Percentiles rank a stretch among this genome's conserved stretches.
Evolutionary conservation across 2,888 invertebrate genomes (phyloP).

Genomic region (Sycophila texana): DNA sequence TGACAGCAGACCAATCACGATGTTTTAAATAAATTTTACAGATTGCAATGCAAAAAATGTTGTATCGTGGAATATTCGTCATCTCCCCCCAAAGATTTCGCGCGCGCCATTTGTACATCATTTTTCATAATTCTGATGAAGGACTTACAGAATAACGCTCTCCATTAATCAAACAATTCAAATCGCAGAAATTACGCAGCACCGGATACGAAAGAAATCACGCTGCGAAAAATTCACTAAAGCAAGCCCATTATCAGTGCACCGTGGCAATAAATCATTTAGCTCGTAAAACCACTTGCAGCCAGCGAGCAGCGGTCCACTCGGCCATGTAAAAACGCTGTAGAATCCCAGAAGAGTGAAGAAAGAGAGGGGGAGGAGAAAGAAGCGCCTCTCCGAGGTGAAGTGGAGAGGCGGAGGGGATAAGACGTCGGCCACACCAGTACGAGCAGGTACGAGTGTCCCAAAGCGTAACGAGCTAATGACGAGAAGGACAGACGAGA

Average conservation of each 20-base stretch:
- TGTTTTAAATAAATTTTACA: too few relatives aligned
- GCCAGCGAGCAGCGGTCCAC: background rate
- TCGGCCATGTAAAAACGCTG: conserved; percentile 26
- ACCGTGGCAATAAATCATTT: conserved; percentile 26
- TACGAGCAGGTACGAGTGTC: conserved; percentile 7
- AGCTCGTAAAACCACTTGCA: conserved; percentile 24
- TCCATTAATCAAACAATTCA: too few relatives aligned
- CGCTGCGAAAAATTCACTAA: conserved; percentile 32
- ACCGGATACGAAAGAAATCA: background rate
- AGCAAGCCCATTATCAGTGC: conserved; percentile 11
- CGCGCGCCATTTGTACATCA: background rate
- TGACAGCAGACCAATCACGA: too few relatives aligned
- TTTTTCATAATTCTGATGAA: background rate
- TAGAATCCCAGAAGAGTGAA: background rate
- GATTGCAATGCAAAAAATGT: too few relatives aligned
- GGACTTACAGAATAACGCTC: too few relatives aligned
- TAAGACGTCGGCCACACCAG: conserved; percentile 23
- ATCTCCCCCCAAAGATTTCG: too few relatives aligned
- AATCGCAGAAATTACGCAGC: too few relatives aligned
- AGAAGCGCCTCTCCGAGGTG: conserved; percentile 1
- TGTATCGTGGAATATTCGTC: too few relatives aligned
- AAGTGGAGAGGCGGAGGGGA: background rate
- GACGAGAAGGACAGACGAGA: conserved; percentile 20
- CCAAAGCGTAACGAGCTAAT: conserved; percentile 34
- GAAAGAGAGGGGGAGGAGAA: too few relatives aligned